These are phyloP conservation scores for Gymnogyps californianus DNA, from an alignment of 2,113 vertebrate genomes.

Conservation along the genomic window DNA sequence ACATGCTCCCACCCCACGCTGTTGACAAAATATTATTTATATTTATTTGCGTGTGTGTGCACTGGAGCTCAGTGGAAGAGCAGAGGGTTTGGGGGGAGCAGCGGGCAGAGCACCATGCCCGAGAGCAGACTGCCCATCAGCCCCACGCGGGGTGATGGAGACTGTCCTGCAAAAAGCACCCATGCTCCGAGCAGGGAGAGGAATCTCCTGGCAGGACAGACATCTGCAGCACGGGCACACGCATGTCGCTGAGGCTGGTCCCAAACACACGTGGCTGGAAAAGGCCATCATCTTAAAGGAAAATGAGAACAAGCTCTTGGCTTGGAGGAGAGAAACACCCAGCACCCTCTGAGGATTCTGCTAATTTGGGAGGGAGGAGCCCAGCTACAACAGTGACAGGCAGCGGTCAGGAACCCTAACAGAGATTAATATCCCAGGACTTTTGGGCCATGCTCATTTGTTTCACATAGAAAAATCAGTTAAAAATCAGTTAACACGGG, in stretches of 20 bases:
- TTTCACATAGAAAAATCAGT: background rate
- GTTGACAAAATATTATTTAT: background rate
- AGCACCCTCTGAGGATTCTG: fast-evolving
- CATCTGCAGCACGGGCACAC: fast-evolving
- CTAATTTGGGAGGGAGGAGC: background rate
- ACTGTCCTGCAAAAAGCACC: background rate
- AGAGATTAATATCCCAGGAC: background rate
- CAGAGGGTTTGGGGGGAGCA: background rate
- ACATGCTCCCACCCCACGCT: fast-evolving
- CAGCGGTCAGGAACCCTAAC: background rate
- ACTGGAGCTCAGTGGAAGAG: background rate
- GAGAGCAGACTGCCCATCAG: background rate
- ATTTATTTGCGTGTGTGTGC: background rate
- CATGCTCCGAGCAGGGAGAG: fast-evolving
- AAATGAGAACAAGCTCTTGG: background rate
- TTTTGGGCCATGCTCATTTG: background rate
- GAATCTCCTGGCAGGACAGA: background rate
- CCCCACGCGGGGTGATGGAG: fast-evolving
- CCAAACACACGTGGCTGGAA: no score
- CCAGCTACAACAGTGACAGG: fast-evolving
- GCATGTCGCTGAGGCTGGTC: background rate
- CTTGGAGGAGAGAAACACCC: background rate
- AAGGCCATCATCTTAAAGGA: background rate
- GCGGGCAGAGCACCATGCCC: background rate
- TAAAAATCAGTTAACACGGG: background rate